phyloP scores from a whole-genome alignment of 1,140 invertebrate genomes.

The Dendroctonus valens region DNA sequence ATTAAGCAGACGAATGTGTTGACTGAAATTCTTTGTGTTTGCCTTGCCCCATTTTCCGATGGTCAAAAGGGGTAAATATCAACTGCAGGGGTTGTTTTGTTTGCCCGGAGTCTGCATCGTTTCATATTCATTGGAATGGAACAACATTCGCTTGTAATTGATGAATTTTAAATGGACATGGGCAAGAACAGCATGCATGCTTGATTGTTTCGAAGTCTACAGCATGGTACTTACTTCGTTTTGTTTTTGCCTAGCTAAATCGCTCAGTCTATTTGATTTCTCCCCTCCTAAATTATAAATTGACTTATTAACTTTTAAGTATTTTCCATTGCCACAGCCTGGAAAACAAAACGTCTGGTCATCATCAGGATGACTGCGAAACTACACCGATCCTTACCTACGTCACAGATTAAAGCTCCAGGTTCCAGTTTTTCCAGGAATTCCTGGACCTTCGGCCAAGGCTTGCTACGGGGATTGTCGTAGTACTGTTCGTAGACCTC shows the following conservation, averaged over 20 bases:
- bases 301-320: constrained; percentile 81
- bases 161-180: no score
- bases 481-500: constrained; percentile 90
- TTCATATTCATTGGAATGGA: neutral
- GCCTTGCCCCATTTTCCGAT: no score
- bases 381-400: constrained; percentile 62
- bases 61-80: neutral
- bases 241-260: constrained; percentile 72
- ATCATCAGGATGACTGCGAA: neutral
- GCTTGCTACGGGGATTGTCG: constrained; percentile 65
- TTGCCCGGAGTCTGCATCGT: neutral
- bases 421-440: constrained; percentile 86
- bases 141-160: no score
- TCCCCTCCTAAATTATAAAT: constrained; percentile 87
- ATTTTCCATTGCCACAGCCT: constrained; percentile 94
- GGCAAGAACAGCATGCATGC: no score
- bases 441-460: constrained; percentile 81
- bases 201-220: no score
- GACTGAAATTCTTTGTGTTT: no score
- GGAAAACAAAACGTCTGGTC: constrained; percentile 30
- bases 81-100: neutral
- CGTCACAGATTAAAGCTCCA: constrained; percentile 88
- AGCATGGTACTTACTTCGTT: constrained; percentile 67
- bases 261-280: constrained; percentile 76
- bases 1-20: no score